Evolutionary conservation across 2,797 vertebrate genomes (phyloP).

Genomic region (Cyclura pinguis): DNA sequence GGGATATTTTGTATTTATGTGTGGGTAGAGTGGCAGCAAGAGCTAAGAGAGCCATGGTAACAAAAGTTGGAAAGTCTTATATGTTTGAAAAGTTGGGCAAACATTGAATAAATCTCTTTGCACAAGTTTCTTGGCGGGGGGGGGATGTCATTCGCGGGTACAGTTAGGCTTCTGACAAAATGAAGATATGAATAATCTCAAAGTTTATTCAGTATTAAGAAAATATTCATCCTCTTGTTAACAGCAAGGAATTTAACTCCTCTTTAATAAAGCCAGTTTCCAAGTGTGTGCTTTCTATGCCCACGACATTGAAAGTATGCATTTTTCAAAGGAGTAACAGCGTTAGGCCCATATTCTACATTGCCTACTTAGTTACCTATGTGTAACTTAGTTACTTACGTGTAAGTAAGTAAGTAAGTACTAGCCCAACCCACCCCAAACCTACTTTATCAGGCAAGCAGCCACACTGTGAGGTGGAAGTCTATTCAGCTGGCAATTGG

Average conservation of each 20-base stretch:
- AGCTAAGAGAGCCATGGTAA: constrained; percentile 20
- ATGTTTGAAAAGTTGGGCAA: constrained; percentile 22
- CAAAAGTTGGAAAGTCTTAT: constrained; percentile 7
- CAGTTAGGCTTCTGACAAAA: neutral
- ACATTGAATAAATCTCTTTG: constrained; percentile 13
- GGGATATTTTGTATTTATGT: neutral
- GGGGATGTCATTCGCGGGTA: constrained; percentile 6
- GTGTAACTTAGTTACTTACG: too few relatives aligned
- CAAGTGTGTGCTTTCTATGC: neutral
- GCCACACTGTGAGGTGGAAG: too few relatives aligned
- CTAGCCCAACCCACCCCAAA: too few relatives aligned
- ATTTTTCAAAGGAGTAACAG: neutral
- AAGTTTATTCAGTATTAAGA: neutral
- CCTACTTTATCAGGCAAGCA: too few relatives aligned
- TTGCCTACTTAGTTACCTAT: too few relatives aligned
- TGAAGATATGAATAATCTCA: neutral
- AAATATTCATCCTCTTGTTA: neutral
- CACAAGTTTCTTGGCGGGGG: neutral
- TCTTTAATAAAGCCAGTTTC: neutral
- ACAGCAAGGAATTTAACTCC: neutral
- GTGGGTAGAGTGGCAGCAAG: constrained; percentile 16
- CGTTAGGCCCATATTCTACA: too few relatives aligned
- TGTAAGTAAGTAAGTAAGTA: too few relatives aligned
- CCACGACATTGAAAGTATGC: neutral
- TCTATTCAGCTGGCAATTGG: too few relatives aligned